These are phyloP conservation scores for Ips typographus DNA, from an alignment of 1,140 invertebrate genomes.

Conservation along the genomic window DNA sequence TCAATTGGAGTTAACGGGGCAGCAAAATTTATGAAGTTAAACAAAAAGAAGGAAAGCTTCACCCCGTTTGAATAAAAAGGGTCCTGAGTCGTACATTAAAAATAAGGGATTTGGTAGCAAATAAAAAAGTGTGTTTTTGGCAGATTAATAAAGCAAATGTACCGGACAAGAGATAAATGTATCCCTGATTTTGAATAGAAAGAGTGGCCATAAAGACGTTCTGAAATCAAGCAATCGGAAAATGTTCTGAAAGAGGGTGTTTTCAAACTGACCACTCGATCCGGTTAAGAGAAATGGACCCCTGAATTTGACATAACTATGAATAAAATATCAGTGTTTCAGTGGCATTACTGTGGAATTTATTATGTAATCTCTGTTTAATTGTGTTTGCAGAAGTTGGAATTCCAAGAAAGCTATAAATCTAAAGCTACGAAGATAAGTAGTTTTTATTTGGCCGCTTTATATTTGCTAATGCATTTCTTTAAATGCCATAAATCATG, in stretches of 20 bases:
- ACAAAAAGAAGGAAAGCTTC: too few species aligned
- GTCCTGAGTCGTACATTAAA: background rate
- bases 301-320: slow-evolving; percentile 11
- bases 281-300: background rate
- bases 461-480: slow-evolving; percentile 22
- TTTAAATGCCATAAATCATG: slow-evolving; percentile 15
- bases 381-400: background rate
- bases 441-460: slow-evolving; percentile 19
- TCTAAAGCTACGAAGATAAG: background rate
- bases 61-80: too few species aligned
- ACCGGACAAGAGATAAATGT: slow-evolving; percentile 33
- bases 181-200: slow-evolving; percentile 33
- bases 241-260: slow-evolving; percentile 18
- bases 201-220: slow-evolving; percentile 29
- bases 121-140: slow-evolving; percentile 34
- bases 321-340: slow-evolving; percentile 24
- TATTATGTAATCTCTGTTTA: background rate
- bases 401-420: background rate
- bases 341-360: slow-evolving; percentile 9
- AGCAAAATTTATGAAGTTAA: too few species aligned
- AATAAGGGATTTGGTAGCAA: background rate
- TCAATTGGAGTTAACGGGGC: too few species aligned
- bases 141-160: slow-evolving; percentile 37
- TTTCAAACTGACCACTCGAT: slow-evolving; percentile 30
- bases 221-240: slow-evolving; percentile 33